Evolutionary conservation across 2,888 invertebrate genomes (phyloP), one percentile per base, ranked within the genome.

Genomic region (Xestoiulus laeticollis): DNA sequence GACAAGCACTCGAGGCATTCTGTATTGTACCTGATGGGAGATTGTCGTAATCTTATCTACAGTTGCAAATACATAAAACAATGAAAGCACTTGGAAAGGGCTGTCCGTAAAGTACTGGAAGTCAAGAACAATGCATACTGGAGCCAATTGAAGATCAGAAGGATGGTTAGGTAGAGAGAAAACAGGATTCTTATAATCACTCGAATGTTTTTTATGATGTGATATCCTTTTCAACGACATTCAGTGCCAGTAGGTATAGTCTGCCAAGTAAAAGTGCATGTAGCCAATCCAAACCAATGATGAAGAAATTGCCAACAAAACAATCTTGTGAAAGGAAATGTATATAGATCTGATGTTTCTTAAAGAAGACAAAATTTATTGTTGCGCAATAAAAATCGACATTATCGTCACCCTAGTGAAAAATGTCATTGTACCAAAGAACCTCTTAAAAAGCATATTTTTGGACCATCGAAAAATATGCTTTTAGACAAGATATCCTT

Each of bases 41-140:
- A 68, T 68, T 68, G 68, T 68, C 68, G 68, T 68, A 68, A 68
- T 68, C 68, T 78, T 78, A 78, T 78, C 78, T 78, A 78, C 78
- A 78, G 78, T 78, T 78, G 78, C 78, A 78, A 78, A 30, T 30
- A 10, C 78, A 78, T 78, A 78, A 78, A 78, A 78, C 78, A 30
- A 78, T 22, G 78, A 78, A 30, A 3, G 78, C 30, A 78, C 10
- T 48, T 12, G 30, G 30, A 30, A 48, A 14, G 78, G 78, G 78
- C 78, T 78, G 30, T 30, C 5, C 78, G 14, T 78, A 78, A 78
- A 78, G 30, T 78, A 22, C 14, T 10, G 38, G 38, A 6, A 38
- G 6, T 78, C 78, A 30, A 30, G 12, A 14, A 2, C 8, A 12
- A 30, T 26, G 30, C 78, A 78, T 78, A 14, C 30, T 30, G 26